Conservation (phyloP, 2,113 vertebrate species). For the Noturus placidus region DNA sequence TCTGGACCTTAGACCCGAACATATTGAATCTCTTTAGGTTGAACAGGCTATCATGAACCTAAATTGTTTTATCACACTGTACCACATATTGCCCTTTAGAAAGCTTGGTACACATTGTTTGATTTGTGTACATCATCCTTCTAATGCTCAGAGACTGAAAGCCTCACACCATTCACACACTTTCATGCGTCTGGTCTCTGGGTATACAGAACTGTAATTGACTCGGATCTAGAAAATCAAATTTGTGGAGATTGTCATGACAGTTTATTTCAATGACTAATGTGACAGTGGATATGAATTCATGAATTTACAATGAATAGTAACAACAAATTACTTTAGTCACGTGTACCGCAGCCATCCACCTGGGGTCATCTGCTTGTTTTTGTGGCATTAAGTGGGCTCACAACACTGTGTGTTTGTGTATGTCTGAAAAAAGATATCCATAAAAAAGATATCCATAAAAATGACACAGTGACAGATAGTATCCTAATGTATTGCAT, state of each 20-base stretch:
- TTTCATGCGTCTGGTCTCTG: conserved; percentile 11
- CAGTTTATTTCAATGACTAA: conserved; percentile 50
- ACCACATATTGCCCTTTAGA: conserved; percentile 8
- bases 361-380: conserved; percentile 32
- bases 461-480: conserved; percentile 7
- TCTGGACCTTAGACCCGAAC: not conserved
- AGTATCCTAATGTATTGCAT: not conserved
- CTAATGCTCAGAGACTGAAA: not conserved
- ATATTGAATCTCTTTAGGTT: conserved; percentile 18
- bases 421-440: conserved; percentile 16
- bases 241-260: conserved; percentile 48
- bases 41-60: not conserved
- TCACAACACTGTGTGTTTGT: conserved; percentile 16
- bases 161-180: not conserved
- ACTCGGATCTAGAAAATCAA: conserved; percentile 44
- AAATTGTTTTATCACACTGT: conserved; percentile 3
- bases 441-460: conserved; percentile 6
- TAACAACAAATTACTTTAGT: conserved; percentile 49
- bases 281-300: conserved; percentile 52
- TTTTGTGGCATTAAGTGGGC: conserved; percentile 25
- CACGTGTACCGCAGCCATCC: conserved; percentile 20
- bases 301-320: conserved; percentile 53
- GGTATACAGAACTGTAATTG: conserved; percentile 37
- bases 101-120: not conserved
- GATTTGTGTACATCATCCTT: not conserved